Conservation (phyloP, 2,113 vertebrate species). For the Larimichthys crocea region DNA sequence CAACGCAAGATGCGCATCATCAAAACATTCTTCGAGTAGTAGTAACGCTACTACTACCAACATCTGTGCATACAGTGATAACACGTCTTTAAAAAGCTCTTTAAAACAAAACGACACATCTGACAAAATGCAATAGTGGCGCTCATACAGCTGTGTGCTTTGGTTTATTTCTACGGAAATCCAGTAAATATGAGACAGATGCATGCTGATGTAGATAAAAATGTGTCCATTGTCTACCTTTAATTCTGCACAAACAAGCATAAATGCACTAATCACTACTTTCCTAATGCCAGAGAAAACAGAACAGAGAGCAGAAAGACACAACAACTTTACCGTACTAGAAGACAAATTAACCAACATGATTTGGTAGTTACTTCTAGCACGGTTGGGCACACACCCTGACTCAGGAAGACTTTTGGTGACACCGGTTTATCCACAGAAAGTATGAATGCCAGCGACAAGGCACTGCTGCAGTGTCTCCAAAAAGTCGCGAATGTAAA, state of each 20-base stretch:
- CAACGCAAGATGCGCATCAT: too few relatives aligned
- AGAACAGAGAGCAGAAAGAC: too few relatives aligned
- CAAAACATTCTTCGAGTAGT: too few relatives aligned
- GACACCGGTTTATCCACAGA: slow-evolving; percentile 30
- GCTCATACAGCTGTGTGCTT: background rate
- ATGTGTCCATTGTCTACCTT: background rate
- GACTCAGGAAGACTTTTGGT: background rate
- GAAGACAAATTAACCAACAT: background rate
- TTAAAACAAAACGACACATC: too few relatives aligned
- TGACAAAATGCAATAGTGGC: too few relatives aligned
- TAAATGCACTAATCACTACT: background rate
- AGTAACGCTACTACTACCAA: too few relatives aligned
- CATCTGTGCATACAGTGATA: background rate
- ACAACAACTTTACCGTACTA: background rate
- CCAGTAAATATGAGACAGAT: background rate
- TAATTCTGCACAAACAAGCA: background rate
- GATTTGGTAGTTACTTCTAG: background rate
- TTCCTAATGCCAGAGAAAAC: background rate
- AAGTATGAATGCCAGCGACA: background rate
- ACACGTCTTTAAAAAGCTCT: background rate
- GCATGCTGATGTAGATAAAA: too few relatives aligned
- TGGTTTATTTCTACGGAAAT: too few relatives aligned
- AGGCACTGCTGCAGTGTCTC: background rate
- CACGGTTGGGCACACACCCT: background rate
- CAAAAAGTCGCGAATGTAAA: background rate